phyloP scores from a whole-genome alignment of 1,140 invertebrate species.

The Nasonia vitripennis region DNA sequence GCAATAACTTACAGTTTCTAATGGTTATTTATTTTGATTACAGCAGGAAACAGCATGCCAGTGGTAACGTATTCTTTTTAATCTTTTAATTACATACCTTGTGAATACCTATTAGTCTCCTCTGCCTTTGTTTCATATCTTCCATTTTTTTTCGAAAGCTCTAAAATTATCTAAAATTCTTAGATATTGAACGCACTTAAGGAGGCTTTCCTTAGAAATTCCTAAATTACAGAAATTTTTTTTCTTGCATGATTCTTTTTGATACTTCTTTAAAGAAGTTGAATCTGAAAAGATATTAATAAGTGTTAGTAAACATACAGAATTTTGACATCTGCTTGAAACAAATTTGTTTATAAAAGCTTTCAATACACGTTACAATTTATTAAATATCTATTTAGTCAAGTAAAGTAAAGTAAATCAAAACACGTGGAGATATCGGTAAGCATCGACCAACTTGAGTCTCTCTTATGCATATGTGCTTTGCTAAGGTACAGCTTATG shows the following conservation, averaged over 20 bases:
- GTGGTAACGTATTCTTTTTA: slow-evolving; percentile 67
- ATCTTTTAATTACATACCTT: slow-evolving; percentile 13
- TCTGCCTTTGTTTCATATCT: slow-evolving; percentile 48
- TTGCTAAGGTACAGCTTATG: not conserved
- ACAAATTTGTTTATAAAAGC: not conserved
- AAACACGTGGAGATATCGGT: slow-evolving; percentile 68
- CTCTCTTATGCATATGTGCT: not conserved
- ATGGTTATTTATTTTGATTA: slow-evolving; percentile 55
- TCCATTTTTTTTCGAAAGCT: slow-evolving; percentile 18
- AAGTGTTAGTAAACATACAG: slow-evolving; percentile 54
- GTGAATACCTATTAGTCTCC: slow-evolving; percentile 27
- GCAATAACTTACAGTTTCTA: slow-evolving; percentile 6
- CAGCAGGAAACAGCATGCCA: slow-evolving; percentile 73
- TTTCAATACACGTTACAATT: not conserved
- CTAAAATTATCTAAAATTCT: not conserved
- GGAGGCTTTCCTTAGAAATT: not conserved
- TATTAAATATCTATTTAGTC: not conserved
- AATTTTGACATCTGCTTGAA: slow-evolving; percentile 69
- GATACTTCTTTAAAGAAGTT: slow-evolving; percentile 36
- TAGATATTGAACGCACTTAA: no score
- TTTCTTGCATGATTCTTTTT: slow-evolving; percentile 45
- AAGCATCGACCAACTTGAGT: slow-evolving; percentile 54
- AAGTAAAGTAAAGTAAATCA: slow-evolving; percentile 38
- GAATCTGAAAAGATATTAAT: slow-evolving; percentile 1
- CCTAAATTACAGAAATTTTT: not conserved